Evolutionary conservation across 2,888 invertebrate genomes (phyloP), one percentile per base, ranked within the genome.

Genomic region (Notocelia uddmanniana): DNA sequence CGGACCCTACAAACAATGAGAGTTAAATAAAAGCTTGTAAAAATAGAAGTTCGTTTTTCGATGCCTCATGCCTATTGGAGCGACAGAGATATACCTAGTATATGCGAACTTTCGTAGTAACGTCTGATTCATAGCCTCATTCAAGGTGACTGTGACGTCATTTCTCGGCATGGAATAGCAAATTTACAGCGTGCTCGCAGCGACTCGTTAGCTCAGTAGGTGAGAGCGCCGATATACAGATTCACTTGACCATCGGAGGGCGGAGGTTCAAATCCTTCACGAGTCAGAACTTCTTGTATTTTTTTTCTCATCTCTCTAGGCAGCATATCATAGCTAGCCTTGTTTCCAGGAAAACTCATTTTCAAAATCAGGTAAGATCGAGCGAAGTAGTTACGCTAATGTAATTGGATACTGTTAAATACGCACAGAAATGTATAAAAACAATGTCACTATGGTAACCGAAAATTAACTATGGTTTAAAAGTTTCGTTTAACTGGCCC

Each of bases 231-330:
- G 70, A 66, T 71, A 71, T 71, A 54, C 41, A 45, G n/a, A 18
- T 2, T 13, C 5, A n/a, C 23, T 52, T 71, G 52, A 66, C 34
- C 70, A 70, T 66, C 70, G 70, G 66, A 71, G 70, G 70, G 68
- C 67, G 72, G 67, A 71, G 67, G 67, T 72, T 72, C 67, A 68
- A 72, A 68, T 68, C 67, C 72, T 72, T 72, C 66, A 71, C 71
- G 71, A 71, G 60, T 71, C 59, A 60, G 23, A 15, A 31, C 23
- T 62, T 50, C 69, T 63, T 58, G 19, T 26, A 11, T 62, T 37
- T 48, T 31, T 37, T 54, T 21, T 13, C 26, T 3, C 5, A 5
- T 5, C n/a, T n/a, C n/a, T n/a, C n/a, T n/a, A n/a, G n/a, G n/a
- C n/a, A n/a, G n/a, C n/a, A n/a, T n/a, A n/a, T n/a, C n/a, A n/a